These are phyloP conservation scores for Pachypeltis micranthus DNA, from an alignment of 1,140 invertebrate species.

Conservation along the genomic window DNA sequence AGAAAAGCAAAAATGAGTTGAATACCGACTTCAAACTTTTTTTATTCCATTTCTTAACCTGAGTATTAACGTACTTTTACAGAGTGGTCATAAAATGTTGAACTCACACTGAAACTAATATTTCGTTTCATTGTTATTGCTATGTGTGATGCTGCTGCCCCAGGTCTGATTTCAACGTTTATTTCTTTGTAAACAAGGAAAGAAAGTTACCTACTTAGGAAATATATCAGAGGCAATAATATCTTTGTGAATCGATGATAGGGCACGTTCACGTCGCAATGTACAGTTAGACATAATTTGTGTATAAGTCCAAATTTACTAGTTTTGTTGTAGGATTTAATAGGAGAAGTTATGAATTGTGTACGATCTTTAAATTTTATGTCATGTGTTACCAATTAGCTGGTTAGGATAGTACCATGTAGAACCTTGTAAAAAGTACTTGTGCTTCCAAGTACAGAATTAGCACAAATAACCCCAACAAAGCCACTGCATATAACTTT, in stretches of 20 bases:
- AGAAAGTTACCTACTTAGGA: constrained; percentile 19
- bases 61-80: no score
- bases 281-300: constrained; percentile 20
- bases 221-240: constrained; percentile 20
- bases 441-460: constrained; percentile 25
- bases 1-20: no score
- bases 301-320: constrained; percentile 20
- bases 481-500: constrained; percentile 18
- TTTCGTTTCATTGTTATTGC: neutral
- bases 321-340: constrained; percentile 19
- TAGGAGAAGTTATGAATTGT: constrained; percentile 20
- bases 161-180: neutral
- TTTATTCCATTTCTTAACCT: no score
- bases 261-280: constrained; percentile 20
- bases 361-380: constrained; percentile 23
- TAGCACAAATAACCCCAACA: constrained; percentile 23
- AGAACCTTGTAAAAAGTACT: constrained; percentile 20
- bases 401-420: constrained; percentile 20
- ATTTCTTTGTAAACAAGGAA: constrained; percentile 16
- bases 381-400: constrained; percentile 21
- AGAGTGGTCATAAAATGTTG: no score
- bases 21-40: no score
- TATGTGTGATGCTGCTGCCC: neutral
- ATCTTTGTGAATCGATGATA: constrained; percentile 20
- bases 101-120: neutral